These are phyloP conservation scores for Melanotaenia pygmaea DNA, from an alignment of 2,797 vertebrate species.

Conservation along the genomic window DNA sequence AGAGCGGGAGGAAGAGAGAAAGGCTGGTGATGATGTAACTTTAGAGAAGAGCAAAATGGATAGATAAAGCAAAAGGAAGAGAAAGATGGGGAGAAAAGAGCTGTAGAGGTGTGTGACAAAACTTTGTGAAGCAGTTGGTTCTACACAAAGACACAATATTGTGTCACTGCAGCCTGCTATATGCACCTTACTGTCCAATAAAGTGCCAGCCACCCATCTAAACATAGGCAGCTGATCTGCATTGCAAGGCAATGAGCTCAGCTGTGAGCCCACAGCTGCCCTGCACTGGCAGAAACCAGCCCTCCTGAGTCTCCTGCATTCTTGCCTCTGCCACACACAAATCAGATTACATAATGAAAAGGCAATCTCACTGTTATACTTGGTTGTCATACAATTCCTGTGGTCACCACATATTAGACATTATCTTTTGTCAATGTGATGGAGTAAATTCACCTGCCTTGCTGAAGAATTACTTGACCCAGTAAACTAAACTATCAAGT, in stretches of 20 bases:
- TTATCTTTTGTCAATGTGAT: background rate
- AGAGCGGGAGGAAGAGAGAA: conserved; percentile 45
- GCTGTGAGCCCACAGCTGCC: conserved; percentile 53
- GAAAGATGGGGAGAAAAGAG: conserved; percentile 5
- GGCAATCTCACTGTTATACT: conserved; percentile 26
- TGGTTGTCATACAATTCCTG: background rate
- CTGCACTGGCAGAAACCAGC: conserved; percentile 33
- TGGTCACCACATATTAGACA: background rate
- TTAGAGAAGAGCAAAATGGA: conserved; percentile 60
- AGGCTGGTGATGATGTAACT: conserved; percentile 75
- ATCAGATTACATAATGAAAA: conserved; percentile 23
- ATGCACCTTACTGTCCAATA: conserved; percentile 34
- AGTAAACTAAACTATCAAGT: background rate
- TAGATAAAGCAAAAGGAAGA: conserved; percentile 33
- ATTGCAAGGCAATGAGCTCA: conserved; percentile 44
- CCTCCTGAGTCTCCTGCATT: conserved; percentile 28
- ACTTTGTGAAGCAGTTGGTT: conserved; percentile 20
- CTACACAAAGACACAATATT: conserved; percentile 4
- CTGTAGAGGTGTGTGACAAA: conserved; percentile 29
- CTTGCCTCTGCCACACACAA: conserved; percentile 22
- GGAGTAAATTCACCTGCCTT: background rate
- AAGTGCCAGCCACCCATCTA: conserved; percentile 45
- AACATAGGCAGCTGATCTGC: conserved; percentile 52
- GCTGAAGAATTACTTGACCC: background rate
- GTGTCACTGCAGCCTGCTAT: conserved; percentile 13